A percentile compares a stretch with the other conserved stretches of the same genome.
These are phyloP conservation scores for Caenorhabditis sp. DNA, from an alignment of 2,888 invertebrate genomes.

Conservation along the genomic window DNA sequence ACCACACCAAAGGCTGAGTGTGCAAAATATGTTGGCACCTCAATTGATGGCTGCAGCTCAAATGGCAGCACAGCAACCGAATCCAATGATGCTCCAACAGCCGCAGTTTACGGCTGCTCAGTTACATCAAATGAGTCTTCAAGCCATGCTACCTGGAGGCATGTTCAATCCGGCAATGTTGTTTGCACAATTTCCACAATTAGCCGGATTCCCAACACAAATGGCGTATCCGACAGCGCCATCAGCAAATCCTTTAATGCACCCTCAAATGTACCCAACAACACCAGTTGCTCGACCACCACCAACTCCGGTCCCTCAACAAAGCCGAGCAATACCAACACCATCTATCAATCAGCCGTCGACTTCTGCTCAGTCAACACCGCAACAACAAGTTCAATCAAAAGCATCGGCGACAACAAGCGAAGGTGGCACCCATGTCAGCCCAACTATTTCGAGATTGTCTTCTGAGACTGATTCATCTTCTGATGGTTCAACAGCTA, in stretches of 20 bases:
- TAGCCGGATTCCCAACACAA: background rate
- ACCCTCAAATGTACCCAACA: background rate
- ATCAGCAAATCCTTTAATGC: too few relatives aligned
- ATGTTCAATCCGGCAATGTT: too few relatives aligned
- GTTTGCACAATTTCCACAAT: too few relatives aligned
- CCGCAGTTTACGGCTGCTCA: background rate
- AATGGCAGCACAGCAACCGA: background rate
- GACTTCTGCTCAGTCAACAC: too few relatives aligned
- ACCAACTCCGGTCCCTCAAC: background rate
- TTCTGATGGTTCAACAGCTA: constrained; percentile 20
- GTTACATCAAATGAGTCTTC: background rate
- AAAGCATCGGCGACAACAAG: background rate
- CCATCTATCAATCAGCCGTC: too few relatives aligned
- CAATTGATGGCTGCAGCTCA: background rate
- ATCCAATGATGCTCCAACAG: background rate
- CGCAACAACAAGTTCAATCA: background rate
- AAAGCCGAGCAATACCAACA: too few relatives aligned
- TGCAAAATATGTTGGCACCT: background rate
- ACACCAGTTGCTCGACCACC: background rate
- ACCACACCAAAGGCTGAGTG: background rate
- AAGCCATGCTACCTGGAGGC: background rate
- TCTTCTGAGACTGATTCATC: constrained; percentile 49
- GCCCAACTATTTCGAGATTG: constrained; percentile 48
- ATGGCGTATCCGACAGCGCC: too few relatives aligned
- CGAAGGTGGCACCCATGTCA: constrained; percentile 12